A percentile compares a stretch with the other conserved stretches of the same genome.
Evolutionary conservation across 2,797 vertebrate genomes (phyloP).

Genomic region (Oreochromis mossambicus): DNA sequence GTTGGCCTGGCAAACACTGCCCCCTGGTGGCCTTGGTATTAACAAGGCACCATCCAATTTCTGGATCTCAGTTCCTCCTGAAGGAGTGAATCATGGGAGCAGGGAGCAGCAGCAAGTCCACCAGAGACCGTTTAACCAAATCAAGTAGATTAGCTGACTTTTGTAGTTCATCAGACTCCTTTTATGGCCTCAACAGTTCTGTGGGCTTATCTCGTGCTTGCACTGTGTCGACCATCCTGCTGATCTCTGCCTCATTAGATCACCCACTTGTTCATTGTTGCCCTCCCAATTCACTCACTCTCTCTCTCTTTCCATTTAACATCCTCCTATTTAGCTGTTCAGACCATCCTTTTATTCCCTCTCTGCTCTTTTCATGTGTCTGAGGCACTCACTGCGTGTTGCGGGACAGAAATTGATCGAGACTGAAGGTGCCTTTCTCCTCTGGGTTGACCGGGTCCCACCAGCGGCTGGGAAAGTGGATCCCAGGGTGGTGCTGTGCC

Average conservation of each 20-base stretch:
- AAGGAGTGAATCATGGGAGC: slow-evolving; percentile 39
- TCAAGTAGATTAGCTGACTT: slow-evolving; percentile 67
- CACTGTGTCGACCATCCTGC: slow-evolving; percentile 47
- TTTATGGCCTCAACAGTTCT: slow-evolving; percentile 54
- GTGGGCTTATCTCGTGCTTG: slow-evolving; percentile 56
- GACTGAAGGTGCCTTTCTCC: slow-evolving; percentile 85
- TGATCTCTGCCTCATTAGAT: slow-evolving; percentile 67
- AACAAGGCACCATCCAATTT: slow-evolving; percentile 37
- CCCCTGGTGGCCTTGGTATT: slow-evolving; percentile 79
- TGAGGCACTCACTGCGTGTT: slow-evolving; percentile 86
- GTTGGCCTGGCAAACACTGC: slow-evolving; percentile 82
- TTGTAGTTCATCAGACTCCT: slow-evolving; percentile 65
- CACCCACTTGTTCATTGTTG: slow-evolving; percentile 62
- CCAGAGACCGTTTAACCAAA: slow-evolving; percentile 61
- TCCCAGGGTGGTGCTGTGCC: slow-evolving; percentile 82
- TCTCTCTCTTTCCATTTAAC: slow-evolving; percentile 30
- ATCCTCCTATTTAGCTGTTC: slow-evolving; percentile 26
- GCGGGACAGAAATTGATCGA: slow-evolving; percentile 87
- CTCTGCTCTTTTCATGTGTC: neutral
- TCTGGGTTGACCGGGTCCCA: slow-evolving; percentile 82
- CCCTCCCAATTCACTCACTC: slow-evolving; percentile 22
- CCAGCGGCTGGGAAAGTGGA: slow-evolving; percentile 84
- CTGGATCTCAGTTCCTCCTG: slow-evolving; percentile 13
- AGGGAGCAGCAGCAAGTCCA: slow-evolving; percentile 36
- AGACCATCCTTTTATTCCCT: slow-evolving; percentile 10